These are phyloP conservation scores for Pungitius pungitius DNA, from an alignment of 2,113 vertebrate genomes.

Conservation along the genomic window DNA sequence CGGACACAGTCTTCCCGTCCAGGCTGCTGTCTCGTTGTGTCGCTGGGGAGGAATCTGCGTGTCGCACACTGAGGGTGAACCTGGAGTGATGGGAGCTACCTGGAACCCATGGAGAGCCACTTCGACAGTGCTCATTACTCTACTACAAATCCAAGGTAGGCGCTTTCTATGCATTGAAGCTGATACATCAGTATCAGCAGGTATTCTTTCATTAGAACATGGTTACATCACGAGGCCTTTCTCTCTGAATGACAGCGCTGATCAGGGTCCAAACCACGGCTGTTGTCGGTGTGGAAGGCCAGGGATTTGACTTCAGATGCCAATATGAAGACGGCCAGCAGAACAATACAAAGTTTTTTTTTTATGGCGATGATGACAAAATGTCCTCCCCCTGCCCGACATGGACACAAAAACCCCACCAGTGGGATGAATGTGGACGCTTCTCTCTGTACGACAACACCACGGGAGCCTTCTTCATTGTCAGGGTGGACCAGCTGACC, in stretches of 20 bases:
- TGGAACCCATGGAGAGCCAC: constrained; percentile 37
- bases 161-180: not conserved
- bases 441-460: constrained; percentile 61
- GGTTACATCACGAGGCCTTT: not conserved
- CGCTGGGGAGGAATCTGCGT: not conserved
- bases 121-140: constrained; percentile 15
- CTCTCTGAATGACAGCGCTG: constrained; percentile 35
- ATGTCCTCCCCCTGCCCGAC: not conserved
- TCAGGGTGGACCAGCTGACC: constrained; percentile 32
- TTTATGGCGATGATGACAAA: not conserved
- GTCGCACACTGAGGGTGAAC: constrained; percentile 8
- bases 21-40: constrained; percentile 4
- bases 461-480: constrained; percentile 32
- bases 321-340: constrained; percentile 15
- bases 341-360: constrained; percentile 43
- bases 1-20: not conserved
- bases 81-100: constrained; percentile 38
- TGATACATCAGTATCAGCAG: not conserved
- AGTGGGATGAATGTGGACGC: constrained; percentile 23
- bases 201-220: no score
- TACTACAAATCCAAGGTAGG: constrained; percentile 62
- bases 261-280: not conserved
- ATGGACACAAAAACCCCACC: constrained; percentile 4
- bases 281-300: constrained; percentile 32
- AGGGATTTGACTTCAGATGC: constrained; percentile 50